A percentile compares a stretch with the other conserved stretches of the same genome.
phyloP scores from a whole-genome alignment of 2,113 vertebrate species.

The Aspidoscelis tigris region DNA sequence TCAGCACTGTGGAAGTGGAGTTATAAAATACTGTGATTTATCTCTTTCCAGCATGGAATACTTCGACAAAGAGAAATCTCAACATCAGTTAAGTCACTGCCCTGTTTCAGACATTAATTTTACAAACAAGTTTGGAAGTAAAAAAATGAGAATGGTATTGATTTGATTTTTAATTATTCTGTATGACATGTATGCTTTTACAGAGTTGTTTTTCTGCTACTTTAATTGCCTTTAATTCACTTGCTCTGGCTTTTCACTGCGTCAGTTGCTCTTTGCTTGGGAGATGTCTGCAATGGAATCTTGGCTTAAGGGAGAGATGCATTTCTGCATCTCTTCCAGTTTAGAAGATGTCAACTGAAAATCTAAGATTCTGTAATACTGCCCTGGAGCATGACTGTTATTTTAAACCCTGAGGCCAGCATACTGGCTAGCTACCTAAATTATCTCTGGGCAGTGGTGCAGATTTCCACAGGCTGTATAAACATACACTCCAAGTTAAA shows the following conservation, averaged over 20 bases:
- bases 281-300: background rate
- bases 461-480: constrained; percentile 29
- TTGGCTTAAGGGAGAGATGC: background rate
- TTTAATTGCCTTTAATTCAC: constrained; percentile 17
- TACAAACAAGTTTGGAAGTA: background rate
- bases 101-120: constrained; percentile 1
- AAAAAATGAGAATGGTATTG: background rate
- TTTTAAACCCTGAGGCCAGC: constrained; percentile 10
- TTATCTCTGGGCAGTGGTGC: constrained; percentile 10
- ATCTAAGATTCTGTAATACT: background rate
- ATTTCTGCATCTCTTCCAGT: constrained; percentile 40
- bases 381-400: constrained; percentile 7
- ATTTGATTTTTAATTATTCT: constrained; percentile 16
- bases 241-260: background rate
- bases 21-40: background rate
- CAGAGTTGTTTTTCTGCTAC: constrained; percentile 15
- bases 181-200: background rate
- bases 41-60: background rate
- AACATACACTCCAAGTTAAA: constrained; percentile 22
- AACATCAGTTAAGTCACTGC: background rate
- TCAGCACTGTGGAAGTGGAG: background rate
- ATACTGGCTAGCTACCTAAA: background rate
- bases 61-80: background rate
- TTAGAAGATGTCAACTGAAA: background rate
- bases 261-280: background rate